Percentiles rank a stretch among this genome's conserved stretches.
phyloP scores from a whole-genome alignment of 1,140 invertebrate species.

The Aporrectodea caliginosa region DNA sequence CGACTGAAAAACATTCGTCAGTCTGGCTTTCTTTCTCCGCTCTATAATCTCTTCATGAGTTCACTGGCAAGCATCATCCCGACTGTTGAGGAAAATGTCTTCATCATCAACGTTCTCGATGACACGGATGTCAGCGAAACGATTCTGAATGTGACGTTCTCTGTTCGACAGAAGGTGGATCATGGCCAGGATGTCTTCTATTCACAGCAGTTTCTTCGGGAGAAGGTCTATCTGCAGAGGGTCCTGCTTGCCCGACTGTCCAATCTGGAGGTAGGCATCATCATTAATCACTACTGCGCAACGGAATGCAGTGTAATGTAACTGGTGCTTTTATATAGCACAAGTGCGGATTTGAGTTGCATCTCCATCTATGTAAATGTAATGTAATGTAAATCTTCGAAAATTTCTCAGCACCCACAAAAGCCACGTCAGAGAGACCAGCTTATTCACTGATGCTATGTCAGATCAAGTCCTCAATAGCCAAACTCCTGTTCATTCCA shows the following conservation, averaged over 20 bases:
- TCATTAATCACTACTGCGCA: background rate
- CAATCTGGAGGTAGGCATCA: conserved; percentile 68
- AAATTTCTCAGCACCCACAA: too few relatives aligned
- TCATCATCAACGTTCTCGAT: conserved; percentile 83
- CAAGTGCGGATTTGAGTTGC: too few relatives aligned
- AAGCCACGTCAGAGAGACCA: too few relatives aligned
- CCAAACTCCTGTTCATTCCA: too few relatives aligned
- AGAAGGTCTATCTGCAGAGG: conserved; percentile 87
- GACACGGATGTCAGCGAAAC: conserved; percentile 72
- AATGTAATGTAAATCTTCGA: too few relatives aligned
- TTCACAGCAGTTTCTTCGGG: conserved; percentile 80
- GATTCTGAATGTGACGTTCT: conserved; percentile 92
- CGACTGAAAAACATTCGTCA: conserved; percentile 88
- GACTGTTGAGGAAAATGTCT: conserved; percentile 86
- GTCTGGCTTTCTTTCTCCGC: conserved; percentile 84
- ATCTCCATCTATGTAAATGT: too few relatives aligned
- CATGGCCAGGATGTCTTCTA: conserved; percentile 66
- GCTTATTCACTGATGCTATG: too few relatives aligned
- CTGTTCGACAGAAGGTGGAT: conserved; percentile 67
- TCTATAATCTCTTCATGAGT: conserved; percentile 84
- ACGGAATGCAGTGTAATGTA: too few relatives aligned
- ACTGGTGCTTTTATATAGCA: too few relatives aligned
- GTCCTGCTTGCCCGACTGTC: conserved; percentile 78
- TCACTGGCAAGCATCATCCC: conserved; percentile 87
- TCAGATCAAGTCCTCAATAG: too few relatives aligned